Evolutionary conservation across 2,113 vertebrate genomes (phyloP).

Genomic region (Nesoenas mayeri): DNA sequence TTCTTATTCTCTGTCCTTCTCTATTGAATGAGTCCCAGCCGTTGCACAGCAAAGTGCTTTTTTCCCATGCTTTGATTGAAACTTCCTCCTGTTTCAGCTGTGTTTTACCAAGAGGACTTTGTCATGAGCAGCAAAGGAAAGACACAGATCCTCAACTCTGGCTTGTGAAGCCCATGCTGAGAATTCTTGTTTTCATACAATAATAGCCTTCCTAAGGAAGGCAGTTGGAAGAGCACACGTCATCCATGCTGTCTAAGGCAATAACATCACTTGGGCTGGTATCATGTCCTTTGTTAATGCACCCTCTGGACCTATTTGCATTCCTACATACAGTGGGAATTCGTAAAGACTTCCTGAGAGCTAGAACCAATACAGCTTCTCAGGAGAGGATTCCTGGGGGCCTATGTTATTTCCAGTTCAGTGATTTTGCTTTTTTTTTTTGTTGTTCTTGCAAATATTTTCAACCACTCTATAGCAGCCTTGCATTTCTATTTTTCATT

Average conservation of each 20-base stretch:
- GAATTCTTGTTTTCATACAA: conserved; percentile 50
- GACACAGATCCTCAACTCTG: background rate
- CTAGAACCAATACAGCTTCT: background rate
- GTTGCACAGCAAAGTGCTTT: background rate
- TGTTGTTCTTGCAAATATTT: background rate
- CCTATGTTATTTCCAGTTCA: background rate
- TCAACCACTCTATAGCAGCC: background rate
- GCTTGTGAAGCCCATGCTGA: conserved; percentile 12
- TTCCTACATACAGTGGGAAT: conserved; percentile 22
- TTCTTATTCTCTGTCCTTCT: background rate
- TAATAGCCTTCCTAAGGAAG: background rate
- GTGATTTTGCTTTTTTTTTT: background rate
- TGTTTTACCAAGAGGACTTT: conserved; percentile 38
- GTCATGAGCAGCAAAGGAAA: background rate
- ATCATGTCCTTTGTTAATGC: conserved; percentile 10
- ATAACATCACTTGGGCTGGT: background rate
- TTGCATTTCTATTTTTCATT: background rate
- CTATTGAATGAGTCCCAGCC: background rate
- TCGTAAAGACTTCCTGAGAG: conserved; percentile 28
- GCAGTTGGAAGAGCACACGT: background rate
- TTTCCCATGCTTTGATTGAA: conserved; percentile 64
- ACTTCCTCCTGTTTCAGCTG: background rate
- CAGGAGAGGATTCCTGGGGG: background rate
- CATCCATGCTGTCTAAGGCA: background rate
- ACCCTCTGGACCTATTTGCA: conserved; percentile 27